These are phyloP conservation scores for Oryzias woworae DNA, from an alignment of 2,113 vertebrate genomes.

Conservation along the genomic window DNA sequence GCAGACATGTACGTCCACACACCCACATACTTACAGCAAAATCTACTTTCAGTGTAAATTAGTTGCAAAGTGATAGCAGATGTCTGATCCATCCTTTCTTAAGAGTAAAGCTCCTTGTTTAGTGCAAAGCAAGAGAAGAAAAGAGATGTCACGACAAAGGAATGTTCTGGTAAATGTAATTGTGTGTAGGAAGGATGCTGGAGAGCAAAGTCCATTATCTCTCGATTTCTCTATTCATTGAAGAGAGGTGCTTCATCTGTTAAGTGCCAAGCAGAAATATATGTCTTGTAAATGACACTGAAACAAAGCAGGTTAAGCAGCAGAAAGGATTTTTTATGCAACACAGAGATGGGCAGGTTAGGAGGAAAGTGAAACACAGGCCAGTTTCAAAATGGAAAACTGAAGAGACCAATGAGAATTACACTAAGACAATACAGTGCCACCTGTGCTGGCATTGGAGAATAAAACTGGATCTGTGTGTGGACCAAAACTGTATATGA, in stretches of 20 bases:
- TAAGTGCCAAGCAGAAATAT: neutral
- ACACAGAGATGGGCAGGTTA: too few species aligned
- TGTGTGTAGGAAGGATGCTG: conserved; percentile 17
- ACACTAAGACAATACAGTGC: too few species aligned
- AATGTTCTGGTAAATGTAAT: conserved; percentile 41
- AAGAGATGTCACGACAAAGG: conserved; percentile 54
- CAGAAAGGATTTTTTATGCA: too few species aligned
- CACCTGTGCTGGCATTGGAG: too few species aligned
- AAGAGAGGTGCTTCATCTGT: conserved; percentile 2
- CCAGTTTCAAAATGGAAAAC: too few species aligned
- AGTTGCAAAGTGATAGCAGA: conserved; percentile 65
- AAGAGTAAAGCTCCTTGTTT: conserved; percentile 51
- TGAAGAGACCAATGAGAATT: too few species aligned
- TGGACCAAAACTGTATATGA: too few species aligned
- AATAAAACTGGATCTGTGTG: too few species aligned
- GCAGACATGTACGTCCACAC: conserved; percentile 18
- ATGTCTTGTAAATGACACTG: neutral
- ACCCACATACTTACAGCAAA: conserved; percentile 41
- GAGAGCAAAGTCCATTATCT: conserved; percentile 9
- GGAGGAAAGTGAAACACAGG: too few species aligned
- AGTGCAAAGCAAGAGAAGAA: conserved; percentile 32
- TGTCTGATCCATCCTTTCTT: conserved; percentile 56
- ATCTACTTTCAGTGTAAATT: conserved; percentile 47
- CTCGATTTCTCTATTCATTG: conserved; percentile 5
- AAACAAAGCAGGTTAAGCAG: neutral